A percentile compares a stretch with the other conserved stretches of the same genome.
These are phyloP conservation scores for Gymnocephalus cernua DNA, from an alignment of 2,113 vertebrate genomes.

Conservation along the genomic window DNA sequence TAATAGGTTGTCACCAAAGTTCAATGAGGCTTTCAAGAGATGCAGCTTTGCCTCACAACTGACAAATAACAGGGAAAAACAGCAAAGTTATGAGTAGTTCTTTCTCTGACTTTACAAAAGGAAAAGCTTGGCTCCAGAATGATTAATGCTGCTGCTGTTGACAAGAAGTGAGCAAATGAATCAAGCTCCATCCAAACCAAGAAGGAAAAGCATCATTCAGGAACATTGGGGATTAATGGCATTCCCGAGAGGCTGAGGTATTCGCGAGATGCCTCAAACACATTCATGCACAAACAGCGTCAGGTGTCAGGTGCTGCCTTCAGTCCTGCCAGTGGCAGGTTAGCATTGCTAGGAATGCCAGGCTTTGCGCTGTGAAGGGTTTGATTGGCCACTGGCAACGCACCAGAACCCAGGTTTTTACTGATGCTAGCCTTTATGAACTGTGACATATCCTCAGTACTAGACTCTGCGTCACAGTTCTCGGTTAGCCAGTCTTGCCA, in stretches of 20 bases:
- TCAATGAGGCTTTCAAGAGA: conserved; percentile 28
- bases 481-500: conserved; percentile 56
- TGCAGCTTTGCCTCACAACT: conserved; percentile 26
- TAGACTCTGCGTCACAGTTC: conserved; percentile 68
- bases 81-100: conserved; percentile 13
- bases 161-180: conserved; percentile 55
- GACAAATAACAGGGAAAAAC: conserved; percentile 28
- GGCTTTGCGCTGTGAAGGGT: conserved; percentile 12
- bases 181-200: conserved; percentile 42
- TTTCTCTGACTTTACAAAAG: conserved; percentile 13
- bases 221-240: conserved; percentile 53
- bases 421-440: conserved; percentile 64
- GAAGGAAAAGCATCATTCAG: conserved; percentile 56
- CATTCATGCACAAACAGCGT: conserved; percentile 63
- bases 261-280: conserved; percentile 55
- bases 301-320: conserved; percentile 68
- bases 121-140: conserved; percentile 22
- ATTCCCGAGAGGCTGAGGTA: conserved; percentile 58
- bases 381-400: conserved; percentile 47
- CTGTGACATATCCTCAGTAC: conserved; percentile 58
- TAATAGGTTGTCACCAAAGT: conserved; percentile 36
- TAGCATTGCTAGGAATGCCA: conserved; percentile 34
- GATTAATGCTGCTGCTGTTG: conserved; percentile 60
- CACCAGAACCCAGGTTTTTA: conserved; percentile 39
- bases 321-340: conserved; percentile 45